phyloP scores from a whole-genome alignment of 2,113 vertebrate species.

The Microcebus tavaratra region DNA sequence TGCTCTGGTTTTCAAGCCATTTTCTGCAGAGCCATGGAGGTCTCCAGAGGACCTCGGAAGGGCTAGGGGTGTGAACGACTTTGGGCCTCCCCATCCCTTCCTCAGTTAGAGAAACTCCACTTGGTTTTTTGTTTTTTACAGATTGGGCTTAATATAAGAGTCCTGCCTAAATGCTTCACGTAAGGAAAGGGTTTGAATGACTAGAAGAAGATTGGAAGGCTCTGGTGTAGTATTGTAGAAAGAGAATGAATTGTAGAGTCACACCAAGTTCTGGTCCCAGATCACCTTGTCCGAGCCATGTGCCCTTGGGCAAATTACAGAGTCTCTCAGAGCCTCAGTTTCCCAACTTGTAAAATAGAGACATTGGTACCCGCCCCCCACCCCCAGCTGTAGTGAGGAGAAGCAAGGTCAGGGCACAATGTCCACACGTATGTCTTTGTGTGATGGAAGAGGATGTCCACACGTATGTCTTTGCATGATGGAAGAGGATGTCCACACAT shows the following conservation, averaged over 20 bases:
- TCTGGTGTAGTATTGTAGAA: background rate
- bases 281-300: background rate
- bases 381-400: background rate
- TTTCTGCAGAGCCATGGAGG: background rate
- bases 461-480: rapidly evolving
- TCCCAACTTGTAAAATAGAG: background rate
- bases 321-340: background rate
- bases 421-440: too few species aligned
- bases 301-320: background rate
- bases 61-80: too few species aligned
- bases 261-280: background rate
- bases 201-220: background rate
- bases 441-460: too few species aligned
- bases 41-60: background rate
- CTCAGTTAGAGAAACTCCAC: background rate
- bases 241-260: background rate
- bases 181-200: background rate
- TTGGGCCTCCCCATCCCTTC: background rate
- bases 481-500: background rate
- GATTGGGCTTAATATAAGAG: background rate
- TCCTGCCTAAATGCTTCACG: background rate
- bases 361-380: background rate
- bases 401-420: background rate
- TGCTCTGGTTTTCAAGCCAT: background rate
- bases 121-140: background rate